Evolutionary conservation across 2,113 vertebrate genomes (phyloP).

Genomic region (Sialia sialis): DNA sequence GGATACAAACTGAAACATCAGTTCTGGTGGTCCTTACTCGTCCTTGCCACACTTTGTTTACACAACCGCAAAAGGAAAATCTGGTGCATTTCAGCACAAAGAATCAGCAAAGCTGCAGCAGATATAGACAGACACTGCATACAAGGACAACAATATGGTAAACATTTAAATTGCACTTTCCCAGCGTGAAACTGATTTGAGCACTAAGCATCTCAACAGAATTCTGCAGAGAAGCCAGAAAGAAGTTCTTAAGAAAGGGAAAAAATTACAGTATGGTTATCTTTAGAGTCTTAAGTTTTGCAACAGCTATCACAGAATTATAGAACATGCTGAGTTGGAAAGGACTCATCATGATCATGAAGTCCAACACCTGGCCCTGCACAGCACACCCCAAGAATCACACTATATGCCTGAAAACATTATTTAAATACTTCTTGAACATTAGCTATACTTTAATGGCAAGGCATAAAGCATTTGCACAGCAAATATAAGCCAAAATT

Average conservation of each 20-base stretch:
- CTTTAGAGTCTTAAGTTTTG: not conserved
- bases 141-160: not conserved
- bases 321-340: not conserved
- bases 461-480: not conserved
- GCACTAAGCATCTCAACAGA: not conserved
- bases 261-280: not conserved
- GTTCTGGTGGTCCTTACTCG: not conserved
- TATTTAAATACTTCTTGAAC: not conserved
- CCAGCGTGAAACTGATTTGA: not conserved
- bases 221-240: not conserved
- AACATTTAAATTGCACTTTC: not conserved
- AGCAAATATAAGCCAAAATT: not conserved
- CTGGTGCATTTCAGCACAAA: not conserved
- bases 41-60: not conserved
- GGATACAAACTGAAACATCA: not conserved
- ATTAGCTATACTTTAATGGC: not conserved
- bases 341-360: not conserved
- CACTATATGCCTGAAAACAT: not conserved
- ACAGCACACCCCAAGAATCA: not conserved
- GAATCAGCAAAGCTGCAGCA: not conserved
- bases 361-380: not conserved
- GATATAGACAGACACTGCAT: not conserved
- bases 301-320: not conserved
- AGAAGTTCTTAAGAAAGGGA: not conserved
- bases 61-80: not conserved